phyloP scores from a whole-genome alignment of 2,888 invertebrate species.

The Plusia festucae region DNA sequence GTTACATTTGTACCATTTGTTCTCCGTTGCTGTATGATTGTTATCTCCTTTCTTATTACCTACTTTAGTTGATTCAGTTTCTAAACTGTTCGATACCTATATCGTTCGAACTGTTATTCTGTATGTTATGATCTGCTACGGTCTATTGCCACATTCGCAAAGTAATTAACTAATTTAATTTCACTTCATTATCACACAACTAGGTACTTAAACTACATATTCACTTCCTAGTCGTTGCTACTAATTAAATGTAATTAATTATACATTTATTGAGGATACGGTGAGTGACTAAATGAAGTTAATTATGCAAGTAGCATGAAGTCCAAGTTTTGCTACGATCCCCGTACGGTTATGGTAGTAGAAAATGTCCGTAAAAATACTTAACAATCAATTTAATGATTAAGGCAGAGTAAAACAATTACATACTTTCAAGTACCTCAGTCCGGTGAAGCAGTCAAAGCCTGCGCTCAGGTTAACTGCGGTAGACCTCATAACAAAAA shows the following conservation, averaged over 20 bases:
- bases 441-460: too few relatives aligned
- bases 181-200: neutral
- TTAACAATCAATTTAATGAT: neutral
- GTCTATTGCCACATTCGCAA: neutral
- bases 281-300: neutral
- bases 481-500: too few relatives aligned
- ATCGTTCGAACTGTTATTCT: neutral
- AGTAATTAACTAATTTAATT: neutral
- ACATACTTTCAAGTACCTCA: neutral
- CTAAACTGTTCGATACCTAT: neutral
- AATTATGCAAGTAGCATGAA: neutral
- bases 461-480: too few relatives aligned
- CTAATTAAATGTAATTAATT: neutral
- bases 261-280: neutral
- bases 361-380: neutral
- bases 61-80: too few relatives aligned
- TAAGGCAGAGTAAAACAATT: constrained; percentile 6
- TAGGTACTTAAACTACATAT: neutral
- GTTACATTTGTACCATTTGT: constrained; percentile 56
- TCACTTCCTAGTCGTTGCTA: neutral
- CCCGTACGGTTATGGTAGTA: too few relatives aligned
- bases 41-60: neutral
- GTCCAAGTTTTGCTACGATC: neutral
- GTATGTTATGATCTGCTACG: neutral
- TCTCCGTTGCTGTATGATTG: constrained; percentile 32